Conservation (phyloP, 2,888 invertebrate species). For the Dysmachus trigonus region DNA sequence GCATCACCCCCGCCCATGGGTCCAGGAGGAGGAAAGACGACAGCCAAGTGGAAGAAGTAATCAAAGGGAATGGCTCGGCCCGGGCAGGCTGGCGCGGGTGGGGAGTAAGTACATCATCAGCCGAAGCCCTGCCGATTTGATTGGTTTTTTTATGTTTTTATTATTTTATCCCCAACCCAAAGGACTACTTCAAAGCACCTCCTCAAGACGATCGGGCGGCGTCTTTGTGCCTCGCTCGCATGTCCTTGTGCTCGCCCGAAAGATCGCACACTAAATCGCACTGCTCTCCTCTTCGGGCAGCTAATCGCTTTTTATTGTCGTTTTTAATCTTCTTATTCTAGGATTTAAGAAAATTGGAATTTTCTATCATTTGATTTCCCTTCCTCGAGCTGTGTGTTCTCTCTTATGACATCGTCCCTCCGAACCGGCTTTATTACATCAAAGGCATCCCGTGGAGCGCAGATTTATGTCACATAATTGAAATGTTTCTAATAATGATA, state of each 20-base stretch:
- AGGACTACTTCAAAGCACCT: slow-evolving; percentile 43
- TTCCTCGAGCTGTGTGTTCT: neutral
- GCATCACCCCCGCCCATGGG: neutral
- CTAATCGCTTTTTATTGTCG: slow-evolving; percentile 49
- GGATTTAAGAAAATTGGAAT: slow-evolving; percentile 48
- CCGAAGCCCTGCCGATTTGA: slow-evolving; percentile 48
- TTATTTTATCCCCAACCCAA: slow-evolving; percentile 34
- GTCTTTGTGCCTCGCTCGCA: neutral
- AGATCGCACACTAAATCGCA: neutral
- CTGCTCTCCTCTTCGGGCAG: neutral
- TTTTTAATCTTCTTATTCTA: slow-evolving; percentile 49
- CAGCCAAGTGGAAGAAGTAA: slow-evolving; percentile 14
- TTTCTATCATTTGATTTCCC: slow-evolving; percentile 17
- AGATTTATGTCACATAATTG: neutral
- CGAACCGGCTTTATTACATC: neutral
- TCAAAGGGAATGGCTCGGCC: neutral
- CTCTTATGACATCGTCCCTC: neutral
- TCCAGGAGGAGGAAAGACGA: neutral
- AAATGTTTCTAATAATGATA: neutral
- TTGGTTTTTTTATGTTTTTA: slow-evolving; percentile 46
- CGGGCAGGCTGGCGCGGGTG: neutral
- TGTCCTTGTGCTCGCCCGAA: neutral
- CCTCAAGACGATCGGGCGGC: neutral
- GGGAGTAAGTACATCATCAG: slow-evolving; percentile 35
- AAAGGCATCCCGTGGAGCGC: neutral